Percentiles rank a stretch among this genome's conserved stretches.
These are phyloP conservation scores for Drosophila malerkotliana DNA, from an alignment of 1,140 invertebrate genomes.

Conservation along the genomic window DNA sequence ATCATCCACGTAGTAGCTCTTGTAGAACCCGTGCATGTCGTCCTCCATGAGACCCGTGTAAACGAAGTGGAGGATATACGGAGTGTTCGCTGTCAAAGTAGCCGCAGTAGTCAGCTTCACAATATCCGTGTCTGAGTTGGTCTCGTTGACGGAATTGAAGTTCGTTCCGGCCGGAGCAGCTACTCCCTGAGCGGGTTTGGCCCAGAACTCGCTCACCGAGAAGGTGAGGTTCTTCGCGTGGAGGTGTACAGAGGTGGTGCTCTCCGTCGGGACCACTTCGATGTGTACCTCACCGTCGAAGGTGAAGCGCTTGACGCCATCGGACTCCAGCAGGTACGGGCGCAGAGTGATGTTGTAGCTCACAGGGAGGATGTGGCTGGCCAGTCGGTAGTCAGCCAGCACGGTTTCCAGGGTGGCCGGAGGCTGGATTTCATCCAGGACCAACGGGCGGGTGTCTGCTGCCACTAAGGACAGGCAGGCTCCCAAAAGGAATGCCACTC, in stretches of 20 bases:
- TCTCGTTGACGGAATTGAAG: conserved; percentile 2
- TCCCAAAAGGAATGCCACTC: conserved; percentile 52
- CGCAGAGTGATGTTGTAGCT: conserved; percentile 88
- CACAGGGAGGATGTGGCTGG: conserved; percentile 84
- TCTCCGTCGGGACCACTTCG: conserved; percentile 67
- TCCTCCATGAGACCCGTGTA: conserved; percentile 86
- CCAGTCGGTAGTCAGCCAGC: conserved; percentile 56
- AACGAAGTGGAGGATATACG: conserved; percentile 84
- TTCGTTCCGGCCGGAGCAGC: not conserved
- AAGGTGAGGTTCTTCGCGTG: conserved; percentile 87
- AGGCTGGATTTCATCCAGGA: conserved; percentile 19
- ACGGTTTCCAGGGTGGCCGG: conserved; percentile 24
- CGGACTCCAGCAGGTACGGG: conserved; percentile 85
- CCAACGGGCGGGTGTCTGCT: conserved; percentile 25
- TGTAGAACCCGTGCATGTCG: conserved; percentile 91
- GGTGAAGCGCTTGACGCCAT: conserved; percentile 85
- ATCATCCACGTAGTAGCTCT: conserved; percentile 88
- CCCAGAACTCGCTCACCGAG: conserved; percentile 52
- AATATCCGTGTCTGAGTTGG: conserved; percentile 51
- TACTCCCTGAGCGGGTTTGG: conserved; percentile 26
- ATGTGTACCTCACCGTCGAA: conserved; percentile 87
- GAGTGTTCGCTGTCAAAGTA: conserved; percentile 60
- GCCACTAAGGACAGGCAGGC: conserved; percentile 47
- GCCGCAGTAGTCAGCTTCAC: conserved; percentile 74
- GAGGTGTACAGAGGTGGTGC: conserved; percentile 85